Conservation (phyloP, 2,888 invertebrate genomes). For the Agrotis exclamationis region DNA sequence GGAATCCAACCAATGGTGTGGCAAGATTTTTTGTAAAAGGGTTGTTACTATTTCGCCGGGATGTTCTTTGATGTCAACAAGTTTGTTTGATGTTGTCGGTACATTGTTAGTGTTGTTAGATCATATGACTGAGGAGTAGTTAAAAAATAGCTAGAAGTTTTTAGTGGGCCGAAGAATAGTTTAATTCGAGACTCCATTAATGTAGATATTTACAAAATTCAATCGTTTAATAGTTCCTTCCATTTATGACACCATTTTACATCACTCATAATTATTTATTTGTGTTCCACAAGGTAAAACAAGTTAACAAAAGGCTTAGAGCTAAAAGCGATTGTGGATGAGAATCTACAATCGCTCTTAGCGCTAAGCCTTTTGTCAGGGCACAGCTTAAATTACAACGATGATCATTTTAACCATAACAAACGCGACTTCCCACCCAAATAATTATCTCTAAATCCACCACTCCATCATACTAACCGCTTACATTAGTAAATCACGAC, state of each 20-base stretch:
- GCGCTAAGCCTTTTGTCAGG: too few relatives aligned
- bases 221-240: too few relatives aligned
- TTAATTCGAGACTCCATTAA: background rate
- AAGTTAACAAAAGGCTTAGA: too few relatives aligned
- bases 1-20: constrained; percentile 49
- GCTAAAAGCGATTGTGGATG: too few relatives aligned
- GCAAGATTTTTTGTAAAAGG: constrained; percentile 41
- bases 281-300: too few relatives aligned
- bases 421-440: background rate
- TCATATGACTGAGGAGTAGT: background rate
- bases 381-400: too few relatives aligned
- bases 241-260: too few relatives aligned
- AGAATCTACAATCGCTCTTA: too few relatives aligned
- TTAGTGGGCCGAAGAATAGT: background rate
- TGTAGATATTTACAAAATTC: too few relatives aligned
- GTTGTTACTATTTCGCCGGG: constrained; percentile 19
- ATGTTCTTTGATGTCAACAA: constrained; percentile 39
- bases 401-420: background rate
- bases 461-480: constrained; percentile 31
- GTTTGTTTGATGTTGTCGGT: constrained; percentile 30
- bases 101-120: background rate
- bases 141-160: too few relatives aligned
- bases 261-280: too few relatives aligned
- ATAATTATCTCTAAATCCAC: constrained; percentile 31
- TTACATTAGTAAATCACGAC: constrained; percentile 69